Evolutionary conservation across 2,113 vertebrate genomes (phyloP), one percentile per base, ranked within the genome.

Genomic region (Andinoacara biseriatus): DNA sequence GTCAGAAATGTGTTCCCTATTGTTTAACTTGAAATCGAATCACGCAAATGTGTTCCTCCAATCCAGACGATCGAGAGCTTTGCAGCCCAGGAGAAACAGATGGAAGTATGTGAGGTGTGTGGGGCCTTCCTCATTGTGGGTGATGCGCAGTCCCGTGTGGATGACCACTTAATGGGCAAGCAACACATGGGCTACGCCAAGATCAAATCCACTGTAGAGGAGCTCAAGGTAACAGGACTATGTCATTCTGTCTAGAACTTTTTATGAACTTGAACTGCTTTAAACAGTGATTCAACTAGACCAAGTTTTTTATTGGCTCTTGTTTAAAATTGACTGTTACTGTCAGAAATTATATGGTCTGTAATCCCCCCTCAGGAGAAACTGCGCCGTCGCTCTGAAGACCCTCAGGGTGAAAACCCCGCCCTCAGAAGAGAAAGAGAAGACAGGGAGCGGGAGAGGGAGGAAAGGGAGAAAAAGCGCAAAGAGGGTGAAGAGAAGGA

Each of bases 141-240:
- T 61, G 98, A 99, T 69, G 98, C 98, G 57, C 98, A 99, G 92
- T 99, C 98, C 84, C 93, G 98, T 57, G 98, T 99, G 89, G 98
- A 99, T 46, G 98, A 99, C 91, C 98, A 99, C 91, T 95, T 99
- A 91, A 99, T 99, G 98, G 98, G 98, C 87, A 99, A 99, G 86
- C 98, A 99, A 83, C 98, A 99, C 94, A 99, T 99, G 98, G 98
- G 98, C 85, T 99, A 99, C 49, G 98, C 98, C 90, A 99, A 99
- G 95, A 99, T 99, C 92, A 99, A 99, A 95, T 97, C 97, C 85
- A 99, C 98, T 33, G 98, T 99, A 78, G 98, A 99, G 93, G 98
- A 99, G 90, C 95, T 99, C 81, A 99, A 99, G 96, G 98, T 99
- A 93, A 95, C 9, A 3, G 10, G 14, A 33, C 78, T 24, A 62